These are phyloP conservation scores for Choreutis nemorana DNA, from an alignment of 2,888 invertebrate genomes.

Conservation along the genomic window DNA sequence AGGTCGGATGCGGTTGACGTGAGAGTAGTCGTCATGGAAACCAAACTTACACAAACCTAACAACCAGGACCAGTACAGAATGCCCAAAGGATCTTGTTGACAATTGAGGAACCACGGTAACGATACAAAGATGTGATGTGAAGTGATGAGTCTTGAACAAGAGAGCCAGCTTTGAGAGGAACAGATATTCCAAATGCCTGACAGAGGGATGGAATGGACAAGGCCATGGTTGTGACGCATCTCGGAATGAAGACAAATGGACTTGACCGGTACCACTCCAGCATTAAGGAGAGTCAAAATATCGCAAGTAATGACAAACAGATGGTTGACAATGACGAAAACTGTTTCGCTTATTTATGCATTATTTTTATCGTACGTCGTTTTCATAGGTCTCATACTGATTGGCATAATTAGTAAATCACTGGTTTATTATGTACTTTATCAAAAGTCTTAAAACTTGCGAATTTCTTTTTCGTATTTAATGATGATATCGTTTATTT, in stretches of 20 bases:
- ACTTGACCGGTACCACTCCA: too few relatives aligned
- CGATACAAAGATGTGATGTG: not conserved
- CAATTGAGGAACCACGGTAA: too few relatives aligned
- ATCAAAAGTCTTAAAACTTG: conserved; percentile 2
- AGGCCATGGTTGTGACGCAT: not conserved
- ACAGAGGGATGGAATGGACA: conserved; percentile 3
- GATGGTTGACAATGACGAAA: conserved; percentile 38
- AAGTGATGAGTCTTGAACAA: conserved; percentile 1
- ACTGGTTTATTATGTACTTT: too few relatives aligned
- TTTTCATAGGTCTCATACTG: too few relatives aligned
- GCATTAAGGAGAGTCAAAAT: too few relatives aligned
- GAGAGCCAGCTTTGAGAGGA: conserved; percentile 1
- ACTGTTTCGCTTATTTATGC: too few relatives aligned
- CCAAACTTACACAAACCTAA: not conserved
- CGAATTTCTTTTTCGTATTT: conserved; percentile 8
- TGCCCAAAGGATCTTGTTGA: too few relatives aligned
- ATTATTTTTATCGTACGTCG: too few relatives aligned
- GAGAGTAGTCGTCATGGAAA: too few relatives aligned
- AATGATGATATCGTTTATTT: conserved; percentile 52
- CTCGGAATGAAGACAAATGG: too few relatives aligned
- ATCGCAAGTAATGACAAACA: conserved; percentile 37
- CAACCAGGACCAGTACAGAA: not conserved
- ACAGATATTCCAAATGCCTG: conserved; percentile 2
- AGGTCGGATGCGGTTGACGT: too few relatives aligned
- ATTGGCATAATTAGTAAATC: too few relatives aligned